A percentile compares a stretch with the other conserved stretches of the same genome.
These are phyloP conservation scores for Sarcophaga bullata DNA, from an alignment of 1,140 invertebrate genomes.

Conservation along the genomic window DNA sequence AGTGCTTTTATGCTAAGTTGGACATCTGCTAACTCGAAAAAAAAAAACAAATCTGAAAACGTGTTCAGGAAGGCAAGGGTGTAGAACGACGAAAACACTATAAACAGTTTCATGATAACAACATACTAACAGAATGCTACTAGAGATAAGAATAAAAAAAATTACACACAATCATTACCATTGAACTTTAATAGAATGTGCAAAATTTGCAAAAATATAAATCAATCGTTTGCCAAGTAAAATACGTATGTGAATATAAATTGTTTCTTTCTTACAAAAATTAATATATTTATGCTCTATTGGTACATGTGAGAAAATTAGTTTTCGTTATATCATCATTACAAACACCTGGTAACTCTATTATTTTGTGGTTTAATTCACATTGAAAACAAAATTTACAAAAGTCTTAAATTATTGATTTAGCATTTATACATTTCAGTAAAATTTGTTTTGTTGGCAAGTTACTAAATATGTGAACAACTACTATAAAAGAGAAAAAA, in stretches of 20 bases:
- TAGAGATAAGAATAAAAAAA: constrained; percentile 20
- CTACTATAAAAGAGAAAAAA: background rate
- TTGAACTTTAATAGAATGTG: constrained; percentile 26
- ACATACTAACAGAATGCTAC: background rate
- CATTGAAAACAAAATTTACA: background rate
- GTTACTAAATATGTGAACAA: background rate
- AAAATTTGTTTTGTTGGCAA: background rate
- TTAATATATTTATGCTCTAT: no score
- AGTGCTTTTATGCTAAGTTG: no score
- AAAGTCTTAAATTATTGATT: background rate
- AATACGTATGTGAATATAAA: no score
- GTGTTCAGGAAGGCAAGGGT: background rate
- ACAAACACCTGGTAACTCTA: background rate
- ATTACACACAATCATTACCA: background rate
- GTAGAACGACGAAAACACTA: background rate
- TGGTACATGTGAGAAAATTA: no score
- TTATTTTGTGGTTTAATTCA: background rate
- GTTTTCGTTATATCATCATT: background rate
- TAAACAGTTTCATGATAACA: constrained; percentile 19
- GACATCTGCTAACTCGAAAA: no score
- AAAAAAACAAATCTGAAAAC: background rate
- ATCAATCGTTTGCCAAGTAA: background rate
- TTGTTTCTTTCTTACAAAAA: no score
- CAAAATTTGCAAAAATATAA: background rate
- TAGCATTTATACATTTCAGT: background rate